phyloP scores from a whole-genome alignment of 2,113 vertebrate species.

The Rattus norvegicus region DNA sequence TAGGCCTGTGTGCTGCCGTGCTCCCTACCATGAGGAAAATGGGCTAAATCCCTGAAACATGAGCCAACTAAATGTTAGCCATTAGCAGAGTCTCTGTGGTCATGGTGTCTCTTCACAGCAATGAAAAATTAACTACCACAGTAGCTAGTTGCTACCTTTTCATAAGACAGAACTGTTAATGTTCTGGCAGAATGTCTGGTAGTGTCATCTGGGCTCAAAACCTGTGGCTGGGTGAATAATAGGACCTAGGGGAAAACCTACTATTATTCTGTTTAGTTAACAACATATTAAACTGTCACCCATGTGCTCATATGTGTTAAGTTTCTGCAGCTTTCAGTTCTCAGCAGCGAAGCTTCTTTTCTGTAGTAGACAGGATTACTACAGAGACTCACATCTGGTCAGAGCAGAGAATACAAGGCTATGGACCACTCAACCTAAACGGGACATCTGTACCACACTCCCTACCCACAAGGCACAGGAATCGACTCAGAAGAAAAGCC shows the following conservation, averaged over 20 bases:
- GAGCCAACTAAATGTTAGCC: too few species aligned
- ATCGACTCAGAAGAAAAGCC: not conserved
- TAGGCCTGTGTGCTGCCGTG: too few species aligned
- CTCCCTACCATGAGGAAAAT: too few species aligned
- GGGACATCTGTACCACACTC: not conserved
- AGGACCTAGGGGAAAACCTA: not conserved
- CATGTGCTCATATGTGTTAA: not conserved
- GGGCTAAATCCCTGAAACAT: too few species aligned
- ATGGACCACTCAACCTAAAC: not conserved
- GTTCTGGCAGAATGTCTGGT: not conserved
- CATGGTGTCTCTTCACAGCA: too few species aligned
- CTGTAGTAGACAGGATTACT: not conserved
- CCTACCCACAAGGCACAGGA: not conserved
- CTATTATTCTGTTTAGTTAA: not conserved
- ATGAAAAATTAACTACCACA: too few species aligned
- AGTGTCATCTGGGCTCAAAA: not conserved
- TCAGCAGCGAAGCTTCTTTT: not conserved
- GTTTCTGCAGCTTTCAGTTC: not conserved
- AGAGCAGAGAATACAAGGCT: not conserved
- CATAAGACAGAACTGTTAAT: not conserved
- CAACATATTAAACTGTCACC: not conserved
- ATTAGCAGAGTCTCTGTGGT: too few species aligned
- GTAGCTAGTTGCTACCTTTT: not conserved
- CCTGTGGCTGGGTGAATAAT: not conserved
- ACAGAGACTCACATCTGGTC: not conserved